Conservation (phyloP, 1,140 invertebrate genomes). For the Drosophila cardini region DNA sequence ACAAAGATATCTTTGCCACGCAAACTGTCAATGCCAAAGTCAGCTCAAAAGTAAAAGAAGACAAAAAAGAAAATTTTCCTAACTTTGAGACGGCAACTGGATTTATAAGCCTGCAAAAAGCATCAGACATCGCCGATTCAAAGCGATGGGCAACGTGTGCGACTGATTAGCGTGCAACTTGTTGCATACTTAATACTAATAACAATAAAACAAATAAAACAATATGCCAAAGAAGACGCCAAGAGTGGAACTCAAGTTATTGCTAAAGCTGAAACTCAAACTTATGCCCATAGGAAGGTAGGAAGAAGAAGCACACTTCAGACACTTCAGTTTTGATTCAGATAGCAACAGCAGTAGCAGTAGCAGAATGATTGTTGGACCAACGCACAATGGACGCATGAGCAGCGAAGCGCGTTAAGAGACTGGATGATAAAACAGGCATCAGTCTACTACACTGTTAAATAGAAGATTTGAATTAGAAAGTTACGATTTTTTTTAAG, state of each 20-base stretch:
- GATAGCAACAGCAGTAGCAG: neutral
- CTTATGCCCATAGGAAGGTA: neutral
- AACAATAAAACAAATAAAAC: slow-evolving; percentile 55
- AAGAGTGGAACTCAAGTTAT: slow-evolving; percentile 23
- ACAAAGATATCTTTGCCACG: neutral
- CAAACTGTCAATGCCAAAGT: slow-evolving; percentile 12
- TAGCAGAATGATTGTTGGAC: no score
- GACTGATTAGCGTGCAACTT: slow-evolving; percentile 57
- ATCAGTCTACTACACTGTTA: neutral
- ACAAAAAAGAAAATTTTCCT: neutral
- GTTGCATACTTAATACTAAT: slow-evolving; percentile 51
- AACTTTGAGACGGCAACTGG: neutral
- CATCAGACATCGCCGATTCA: neutral
- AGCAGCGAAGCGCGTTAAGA: slow-evolving; percentile 22
- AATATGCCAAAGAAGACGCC: slow-evolving; percentile 21
- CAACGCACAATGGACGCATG: slow-evolving; percentile 24
- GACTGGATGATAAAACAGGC: slow-evolving; percentile 19
- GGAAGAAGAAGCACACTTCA: neutral
- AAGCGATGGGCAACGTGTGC: neutral
- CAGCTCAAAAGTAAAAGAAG: neutral
- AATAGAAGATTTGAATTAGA: neutral
- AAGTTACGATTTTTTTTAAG: neutral
- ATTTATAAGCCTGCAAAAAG: no score
- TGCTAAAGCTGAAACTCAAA: neutral
- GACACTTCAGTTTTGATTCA: slow-evolving; percentile 16